These are phyloP conservation scores for Euwallacea fornicatus DNA, from an alignment of 1,140 invertebrate genomes.

Conservation along the genomic window DNA sequence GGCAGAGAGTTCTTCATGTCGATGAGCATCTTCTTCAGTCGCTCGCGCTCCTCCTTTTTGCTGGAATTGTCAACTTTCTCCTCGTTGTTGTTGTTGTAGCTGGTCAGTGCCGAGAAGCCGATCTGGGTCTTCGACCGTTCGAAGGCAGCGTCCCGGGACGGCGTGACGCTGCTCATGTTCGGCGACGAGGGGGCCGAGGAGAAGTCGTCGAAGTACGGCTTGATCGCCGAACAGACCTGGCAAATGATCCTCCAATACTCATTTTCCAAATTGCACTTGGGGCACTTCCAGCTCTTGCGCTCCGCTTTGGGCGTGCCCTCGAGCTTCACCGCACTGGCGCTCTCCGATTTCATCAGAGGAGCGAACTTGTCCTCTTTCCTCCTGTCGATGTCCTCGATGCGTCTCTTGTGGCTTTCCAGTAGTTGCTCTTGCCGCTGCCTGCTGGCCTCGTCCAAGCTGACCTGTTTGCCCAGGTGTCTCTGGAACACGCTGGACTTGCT, in stretches of 20 bases:
- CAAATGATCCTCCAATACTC: slow-evolving; percentile 61
- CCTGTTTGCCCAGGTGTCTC: slow-evolving; percentile 45
- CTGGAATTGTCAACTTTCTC: slow-evolving; percentile 38
- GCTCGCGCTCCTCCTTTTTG: slow-evolving; percentile 56
- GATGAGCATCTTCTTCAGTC: slow-evolving; percentile 65
- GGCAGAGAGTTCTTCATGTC: slow-evolving; percentile 69
- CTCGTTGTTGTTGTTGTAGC: slow-evolving; percentile 34
- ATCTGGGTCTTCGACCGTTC: slow-evolving; percentile 52
- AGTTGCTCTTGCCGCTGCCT: slow-evolving; percentile 41
- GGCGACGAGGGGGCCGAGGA: slow-evolving; percentile 28
- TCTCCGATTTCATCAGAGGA: slow-evolving; percentile 49
- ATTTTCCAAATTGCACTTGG: slow-evolving; percentile 60
- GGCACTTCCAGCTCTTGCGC: slow-evolving; percentile 57
- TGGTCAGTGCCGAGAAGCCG: slow-evolving; percentile 45
- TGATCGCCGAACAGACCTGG: slow-evolving; percentile 57
- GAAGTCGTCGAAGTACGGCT: slow-evolving; percentile 53
- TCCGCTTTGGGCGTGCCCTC: slow-evolving; percentile 47
- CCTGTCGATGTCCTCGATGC: slow-evolving; percentile 46
- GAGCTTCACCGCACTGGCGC: slow-evolving; percentile 43
- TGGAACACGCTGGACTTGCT: slow-evolving; percentile 58
- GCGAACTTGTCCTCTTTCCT: slow-evolving; percentile 37
- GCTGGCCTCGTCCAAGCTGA: slow-evolving; percentile 37
- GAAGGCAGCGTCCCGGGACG: slow-evolving; percentile 36
- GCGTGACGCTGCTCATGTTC: slow-evolving; percentile 13
- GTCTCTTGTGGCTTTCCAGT: slow-evolving; percentile 43